Percentiles rank a stretch among this genome's conserved stretches.
These are phyloP conservation scores for Hydra vulgaris DNA, from an alignment of 30 jellyfish, hydroid and myxozoan species.

Conservation along the genomic window DNA sequence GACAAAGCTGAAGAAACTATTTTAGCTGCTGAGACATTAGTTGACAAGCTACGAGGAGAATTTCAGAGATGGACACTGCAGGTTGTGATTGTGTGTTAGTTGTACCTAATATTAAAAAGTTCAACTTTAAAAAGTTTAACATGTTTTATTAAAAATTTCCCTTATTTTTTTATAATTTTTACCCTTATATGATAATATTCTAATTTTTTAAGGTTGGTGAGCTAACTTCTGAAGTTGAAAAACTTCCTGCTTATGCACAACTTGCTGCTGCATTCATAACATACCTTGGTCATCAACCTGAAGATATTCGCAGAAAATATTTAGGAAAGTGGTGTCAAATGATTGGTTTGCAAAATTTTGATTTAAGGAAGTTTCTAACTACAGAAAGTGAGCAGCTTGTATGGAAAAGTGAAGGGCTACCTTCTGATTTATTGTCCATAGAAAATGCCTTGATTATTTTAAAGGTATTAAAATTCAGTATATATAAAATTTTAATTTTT, in stretches of 20 bases:
- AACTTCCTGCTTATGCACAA: slow-evolving; percentile 74
- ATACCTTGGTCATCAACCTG: slow-evolving; percentile 79
- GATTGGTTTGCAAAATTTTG: slow-evolving; percentile 50
- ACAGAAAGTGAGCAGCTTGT: slow-evolving; percentile 79
- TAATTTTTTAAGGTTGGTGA: slow-evolving; percentile 57
- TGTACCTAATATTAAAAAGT: too few species aligned
- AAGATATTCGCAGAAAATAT: slow-evolving; percentile 60
- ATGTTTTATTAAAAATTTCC: too few species aligned
- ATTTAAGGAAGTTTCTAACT: slow-evolving; percentile 45
- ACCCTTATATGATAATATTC: too few species aligned
- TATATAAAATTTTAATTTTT: too few species aligned
- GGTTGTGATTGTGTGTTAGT: slow-evolving; percentile 21
- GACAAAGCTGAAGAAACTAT: slow-evolving; percentile 86
- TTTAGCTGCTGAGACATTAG: slow-evolving; percentile 85
- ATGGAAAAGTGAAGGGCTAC: slow-evolving; percentile 88
- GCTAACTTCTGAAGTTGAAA: slow-evolving; percentile 49
- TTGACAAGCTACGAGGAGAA: slow-evolving; percentile 73
- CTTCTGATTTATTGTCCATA: slow-evolving; percentile 84
- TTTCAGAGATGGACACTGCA: slow-evolving; percentile 80
- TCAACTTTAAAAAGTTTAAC: too few species aligned
- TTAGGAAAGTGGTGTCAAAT: slow-evolving; percentile 48
- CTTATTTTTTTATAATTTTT: too few species aligned
- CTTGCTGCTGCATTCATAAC: slow-evolving; percentile 80
- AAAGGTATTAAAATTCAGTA: slow-evolving; percentile 52
- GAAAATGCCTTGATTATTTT: slow-evolving; percentile 71